Base-by-base conservation (phyloP, 2,888 invertebrate genomes). In the Andrena chrysosceles region DNA sequence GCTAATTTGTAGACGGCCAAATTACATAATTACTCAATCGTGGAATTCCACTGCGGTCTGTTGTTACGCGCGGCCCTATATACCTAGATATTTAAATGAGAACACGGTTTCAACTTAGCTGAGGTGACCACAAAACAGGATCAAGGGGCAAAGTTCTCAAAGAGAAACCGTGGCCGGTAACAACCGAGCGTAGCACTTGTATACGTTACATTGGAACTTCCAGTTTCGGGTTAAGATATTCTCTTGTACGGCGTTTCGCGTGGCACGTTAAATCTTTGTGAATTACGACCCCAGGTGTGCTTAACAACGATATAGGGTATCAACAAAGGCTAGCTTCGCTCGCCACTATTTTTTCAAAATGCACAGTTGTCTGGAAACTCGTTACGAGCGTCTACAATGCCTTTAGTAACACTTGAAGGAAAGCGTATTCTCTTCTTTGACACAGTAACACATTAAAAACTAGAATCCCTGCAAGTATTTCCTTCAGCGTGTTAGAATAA, bases 111-210 rank as follows among this genome's bases (percentile, higher is more conserved):
- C 63, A 87, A 87, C 84, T 87, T 85, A 29, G 85, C 59, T 31
- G 77, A 77, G 84, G 78, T 82, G 87, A 86, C 84, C 86, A 69
- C 86, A 64, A 75, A 82, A 77, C 56, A 77, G 83, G 69, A 87
- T 85, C 87, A 81, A 86, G 80, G 78, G 74, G 56, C 70, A 67
- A 77, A 82, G 59, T 79, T 87, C 76, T 82, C 87, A 86, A 86
- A 86, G 82, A 54, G 80, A 52, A 67, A 69, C 64, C 52, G 33
- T 33, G 62, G 42, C 26, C 59, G 56, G 35, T 54, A 66, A 70
- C 63, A n/a, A 56, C 56, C 42, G 54, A 54, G 66, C 33, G 31
- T 59, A 23, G 66, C 80, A 60, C 75, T 82, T 74, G 79, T 71
- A 60, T 68, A 52, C 66, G 59, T 84, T 86, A 81, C 76, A 76